phyloP scores from a whole-genome alignment of 2,113 vertebrate species.

The Gymnobelideus leadbeateri region DNA sequence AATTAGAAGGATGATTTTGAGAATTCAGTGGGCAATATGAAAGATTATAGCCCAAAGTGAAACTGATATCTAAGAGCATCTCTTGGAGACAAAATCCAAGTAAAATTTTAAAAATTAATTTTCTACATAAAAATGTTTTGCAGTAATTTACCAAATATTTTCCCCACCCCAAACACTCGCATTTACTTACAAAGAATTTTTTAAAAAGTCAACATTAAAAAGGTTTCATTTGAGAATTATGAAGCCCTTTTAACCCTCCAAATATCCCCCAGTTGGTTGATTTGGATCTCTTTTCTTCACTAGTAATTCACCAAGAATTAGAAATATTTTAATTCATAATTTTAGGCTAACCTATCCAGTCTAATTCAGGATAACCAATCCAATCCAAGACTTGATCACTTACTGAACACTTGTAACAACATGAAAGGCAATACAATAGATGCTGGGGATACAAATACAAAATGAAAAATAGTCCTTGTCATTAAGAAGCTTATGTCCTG shows the following conservation, averaged over 20 bases:
- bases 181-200: background rate
- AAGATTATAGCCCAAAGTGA: background rate
- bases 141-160: background rate
- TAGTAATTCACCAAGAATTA: background rate
- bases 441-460: background rate
- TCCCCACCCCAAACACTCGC: background rate
- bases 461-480: background rate
- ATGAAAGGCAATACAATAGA: background rate
- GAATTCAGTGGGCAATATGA: background rate
- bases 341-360: background rate
- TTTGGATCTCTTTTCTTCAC: background rate
- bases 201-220: background rate
- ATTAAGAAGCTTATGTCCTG: background rate
- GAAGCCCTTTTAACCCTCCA: background rate
- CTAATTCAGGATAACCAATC: background rate
- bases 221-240: background rate
- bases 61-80: background rate
- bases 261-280: background rate
- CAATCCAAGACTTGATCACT: background rate
- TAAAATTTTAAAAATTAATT: background rate
- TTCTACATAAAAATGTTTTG: background rate
- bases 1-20: background rate
- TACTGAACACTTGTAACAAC: background rate
- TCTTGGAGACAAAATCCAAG: background rate
- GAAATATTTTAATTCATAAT: background rate